phyloP scores from a whole-genome alignment of 2,888 invertebrate genomes.

The Drosophila birchii region DNA sequence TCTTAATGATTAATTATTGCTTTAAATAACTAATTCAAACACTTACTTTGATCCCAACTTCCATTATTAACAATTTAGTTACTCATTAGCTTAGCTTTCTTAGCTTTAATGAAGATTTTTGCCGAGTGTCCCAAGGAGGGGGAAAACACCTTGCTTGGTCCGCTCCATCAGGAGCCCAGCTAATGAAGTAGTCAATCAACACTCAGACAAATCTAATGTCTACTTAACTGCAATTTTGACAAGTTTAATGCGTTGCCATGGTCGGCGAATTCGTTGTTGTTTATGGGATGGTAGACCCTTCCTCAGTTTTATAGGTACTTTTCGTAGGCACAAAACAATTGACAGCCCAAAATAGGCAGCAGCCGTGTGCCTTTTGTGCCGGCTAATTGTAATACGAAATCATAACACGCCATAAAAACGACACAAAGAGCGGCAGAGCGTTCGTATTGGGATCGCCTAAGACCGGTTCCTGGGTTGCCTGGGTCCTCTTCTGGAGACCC shows the following conservation, averaged over 20 bases:
- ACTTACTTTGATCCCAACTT: not conserved
- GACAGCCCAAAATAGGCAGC: slow-evolving; percentile 54
- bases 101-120: not conserved
- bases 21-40: too few relatives aligned
- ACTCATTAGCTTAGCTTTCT: not conserved
- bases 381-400: slow-evolving; percentile 77
- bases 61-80: not conserved
- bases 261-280: slow-evolving; percentile 53
- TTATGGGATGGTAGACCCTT: slow-evolving; percentile 9
- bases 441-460: slow-evolving; percentile 32
- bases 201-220: slow-evolving; percentile 49
- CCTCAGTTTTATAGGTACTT: slow-evolving; percentile 16
- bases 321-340: slow-evolving; percentile 36
- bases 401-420: slow-evolving; percentile 78
- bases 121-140: not conserved
- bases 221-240: slow-evolving; percentile 74
- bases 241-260: slow-evolving; percentile 60
- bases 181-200: slow-evolving; percentile 67
- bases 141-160: not conserved
- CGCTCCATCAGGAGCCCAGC: slow-evolving; percentile 18
- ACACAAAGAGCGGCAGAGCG: slow-evolving; percentile 51
- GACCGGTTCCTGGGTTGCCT: slow-evolving; percentile 62
- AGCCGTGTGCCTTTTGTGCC: slow-evolving; percentile 68
- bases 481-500: slow-evolving; percentile 30
- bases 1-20: not conserved